Conservation (phyloP, 2,113 vertebrate genomes). For the Zapus hudsonius region DNA sequence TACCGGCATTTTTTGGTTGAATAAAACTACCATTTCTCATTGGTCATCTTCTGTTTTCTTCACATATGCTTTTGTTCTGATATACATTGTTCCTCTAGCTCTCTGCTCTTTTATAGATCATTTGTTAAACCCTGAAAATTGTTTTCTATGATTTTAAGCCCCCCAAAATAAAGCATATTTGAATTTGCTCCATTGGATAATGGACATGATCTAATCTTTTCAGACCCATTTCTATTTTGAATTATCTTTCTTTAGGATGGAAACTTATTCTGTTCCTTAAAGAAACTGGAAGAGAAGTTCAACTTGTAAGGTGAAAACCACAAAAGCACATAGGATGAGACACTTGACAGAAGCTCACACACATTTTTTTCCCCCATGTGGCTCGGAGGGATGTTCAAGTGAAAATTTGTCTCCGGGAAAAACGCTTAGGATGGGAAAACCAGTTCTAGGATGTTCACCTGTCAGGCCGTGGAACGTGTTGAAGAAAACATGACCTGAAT, state of each 20-base stretch:
- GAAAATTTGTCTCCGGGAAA: neutral
- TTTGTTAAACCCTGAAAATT: conserved; percentile 37
- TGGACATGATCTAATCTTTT: neutral
- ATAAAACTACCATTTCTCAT: neutral
- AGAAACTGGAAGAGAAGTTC: conserved; percentile 5
- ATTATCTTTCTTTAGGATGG: conserved; percentile 41
- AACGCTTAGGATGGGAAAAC: neutral
- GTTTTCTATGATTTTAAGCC: conserved; percentile 16
- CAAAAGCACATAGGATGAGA: neutral
- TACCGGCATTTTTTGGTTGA: conserved; percentile 28
- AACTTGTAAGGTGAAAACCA: neutral
- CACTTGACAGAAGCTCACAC: neutral
- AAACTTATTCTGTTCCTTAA: conserved; percentile 27
- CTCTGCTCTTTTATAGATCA: neutral
- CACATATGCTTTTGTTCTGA: neutral
- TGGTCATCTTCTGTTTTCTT: conserved; percentile 50
- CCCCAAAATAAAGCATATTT: conserved; percentile 40
- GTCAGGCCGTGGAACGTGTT: neutral
- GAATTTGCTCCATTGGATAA: conserved; percentile 24
- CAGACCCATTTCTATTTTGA: conserved; percentile 62
- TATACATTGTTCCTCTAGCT: neutral
- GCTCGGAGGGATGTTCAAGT: neutral
- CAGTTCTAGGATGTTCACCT: neutral
- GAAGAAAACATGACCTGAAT: neutral
- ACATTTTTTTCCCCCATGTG: neutral